Percentiles rank a stretch among this genome's conserved stretches.
These are phyloP conservation scores for Syrista parreyssii DNA, from an alignment of 2,888 invertebrate species.

Conservation along the genomic window DNA sequence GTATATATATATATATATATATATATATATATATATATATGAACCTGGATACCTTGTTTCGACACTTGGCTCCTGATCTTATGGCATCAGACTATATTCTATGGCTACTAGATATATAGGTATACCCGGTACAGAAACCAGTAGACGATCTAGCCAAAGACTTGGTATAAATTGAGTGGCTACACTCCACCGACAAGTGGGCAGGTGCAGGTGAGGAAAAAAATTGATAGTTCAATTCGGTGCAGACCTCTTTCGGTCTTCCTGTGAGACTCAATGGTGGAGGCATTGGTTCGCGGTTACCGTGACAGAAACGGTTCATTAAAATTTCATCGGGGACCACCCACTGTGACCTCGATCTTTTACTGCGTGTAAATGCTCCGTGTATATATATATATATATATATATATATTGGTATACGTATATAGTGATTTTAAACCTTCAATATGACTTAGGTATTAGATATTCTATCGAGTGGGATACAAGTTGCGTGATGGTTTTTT, in stretches of 20 bases:
- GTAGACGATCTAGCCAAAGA: neutral
- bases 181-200: neutral
- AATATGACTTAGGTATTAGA: neutral
- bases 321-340: constrained; percentile 8
- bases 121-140: neutral
- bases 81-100: neutral
- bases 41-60: neutral
- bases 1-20: too few relatives aligned
- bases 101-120: neutral
- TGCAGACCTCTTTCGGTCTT: neutral
- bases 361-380: neutral
- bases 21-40: too few relatives aligned
- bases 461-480: neutral
- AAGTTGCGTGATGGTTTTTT: neutral
- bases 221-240: constrained; percentile 8
- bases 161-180: neutral
- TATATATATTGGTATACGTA: too few relatives aligned
- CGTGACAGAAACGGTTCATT: constrained; percentile 1
- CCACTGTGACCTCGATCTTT: neutral
- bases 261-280: neutral
- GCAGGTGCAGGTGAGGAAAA: neutral
- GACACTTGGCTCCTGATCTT: neutral
- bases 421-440: neutral
- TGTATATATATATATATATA: neutral
- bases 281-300: neutral